A percentile compares a stretch with the other conserved stretches of the same genome.
phyloP scores from a whole-genome alignment of 2,113 vertebrate genomes.

The Grammomys dolichurus region DNA sequence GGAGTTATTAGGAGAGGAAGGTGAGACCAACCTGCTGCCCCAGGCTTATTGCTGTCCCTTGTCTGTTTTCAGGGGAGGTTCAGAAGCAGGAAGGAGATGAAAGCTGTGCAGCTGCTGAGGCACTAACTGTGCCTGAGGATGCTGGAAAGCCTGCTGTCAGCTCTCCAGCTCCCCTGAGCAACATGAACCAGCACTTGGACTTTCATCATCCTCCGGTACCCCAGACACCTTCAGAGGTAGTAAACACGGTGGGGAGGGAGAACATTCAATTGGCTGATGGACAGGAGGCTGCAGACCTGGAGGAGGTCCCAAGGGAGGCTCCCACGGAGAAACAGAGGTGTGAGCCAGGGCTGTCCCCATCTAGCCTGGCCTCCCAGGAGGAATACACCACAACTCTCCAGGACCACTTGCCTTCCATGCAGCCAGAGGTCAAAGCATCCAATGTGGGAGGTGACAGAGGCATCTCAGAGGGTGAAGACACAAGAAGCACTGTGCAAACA shows the following conservation, averaged over 20 bases:
- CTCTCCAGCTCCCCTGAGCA: constrained; percentile 86
- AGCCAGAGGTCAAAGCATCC: constrained; percentile 38
- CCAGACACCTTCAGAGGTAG: constrained; percentile 81
- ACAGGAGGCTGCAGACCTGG: constrained; percentile 77
- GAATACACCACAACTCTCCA: constrained; percentile 75
- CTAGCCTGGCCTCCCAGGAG: constrained; percentile 65
- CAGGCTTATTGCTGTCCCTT: constrained; percentile 74
- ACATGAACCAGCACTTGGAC: constrained; percentile 80
- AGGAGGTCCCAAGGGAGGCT: constrained; percentile 78
- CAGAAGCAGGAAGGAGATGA: constrained; percentile 86
- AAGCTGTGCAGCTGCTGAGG: constrained; percentile 81
- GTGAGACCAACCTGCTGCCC: neutral
- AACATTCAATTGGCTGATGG: constrained; percentile 84
- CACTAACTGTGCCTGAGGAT: constrained; percentile 84
- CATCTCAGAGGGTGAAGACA: constrained; percentile 36
- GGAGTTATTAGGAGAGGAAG: neutral
- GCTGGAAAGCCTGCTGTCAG: constrained; percentile 64
- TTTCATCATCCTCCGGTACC: constrained; percentile 86
- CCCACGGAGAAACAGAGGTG: constrained; percentile 6
- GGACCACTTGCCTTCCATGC: constrained; percentile 71
- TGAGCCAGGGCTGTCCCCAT: constrained; percentile 68
- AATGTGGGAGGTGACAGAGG: constrained; percentile 36
- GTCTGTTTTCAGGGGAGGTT: constrained; percentile 86
- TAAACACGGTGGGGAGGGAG: constrained; percentile 84
- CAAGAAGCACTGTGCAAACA: constrained; percentile 23